Conservation (phyloP, 2,888 invertebrate genomes). For the Itoplectis maculator region DNA sequence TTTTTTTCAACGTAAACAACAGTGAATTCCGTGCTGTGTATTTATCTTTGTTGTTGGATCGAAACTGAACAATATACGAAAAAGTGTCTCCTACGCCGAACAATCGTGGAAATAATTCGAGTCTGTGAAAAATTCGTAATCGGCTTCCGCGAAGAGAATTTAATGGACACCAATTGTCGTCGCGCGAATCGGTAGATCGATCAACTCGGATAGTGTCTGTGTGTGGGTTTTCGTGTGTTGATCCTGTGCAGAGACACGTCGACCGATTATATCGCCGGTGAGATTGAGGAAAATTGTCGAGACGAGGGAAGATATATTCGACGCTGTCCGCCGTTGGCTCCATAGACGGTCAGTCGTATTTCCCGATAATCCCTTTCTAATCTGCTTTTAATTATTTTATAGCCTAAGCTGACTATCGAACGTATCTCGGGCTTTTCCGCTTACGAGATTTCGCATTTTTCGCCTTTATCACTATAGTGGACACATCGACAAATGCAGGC, state of each 20-base stretch:
- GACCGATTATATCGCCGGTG: neutral
- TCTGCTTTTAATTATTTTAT: conserved; percentile 34
- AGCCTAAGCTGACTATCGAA: conserved; percentile 3
- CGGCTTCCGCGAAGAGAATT: conserved; percentile 18
- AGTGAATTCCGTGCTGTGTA: conserved; percentile 9
- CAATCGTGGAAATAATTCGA: neutral
- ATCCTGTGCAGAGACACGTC: conserved; percentile 17
- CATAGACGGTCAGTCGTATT: conserved; percentile 36
- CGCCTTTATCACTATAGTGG: neutral
- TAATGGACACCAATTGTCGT: neutral
- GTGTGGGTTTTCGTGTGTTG: too few species aligned
- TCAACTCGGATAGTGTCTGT: neutral
- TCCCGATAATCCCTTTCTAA: conserved; percentile 21
- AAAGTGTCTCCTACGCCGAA: neutral
- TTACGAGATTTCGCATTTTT: neutral
- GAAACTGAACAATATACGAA: neutral
- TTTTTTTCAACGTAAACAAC: neutral
- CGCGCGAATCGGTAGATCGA: conserved; percentile 12
- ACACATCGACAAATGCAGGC: conserved; percentile 7
- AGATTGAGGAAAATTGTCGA: conserved; percentile 41
- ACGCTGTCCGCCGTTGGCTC: neutral
- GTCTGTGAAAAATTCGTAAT: conserved; percentile 25
- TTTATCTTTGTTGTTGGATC: neutral
- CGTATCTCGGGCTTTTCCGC: conserved; percentile 17
- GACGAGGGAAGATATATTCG: conserved; percentile 9